These are phyloP conservation scores for Callaeas wilsoni DNA, from an alignment of 2,113 vertebrate genomes.

Conservation along the genomic window DNA sequence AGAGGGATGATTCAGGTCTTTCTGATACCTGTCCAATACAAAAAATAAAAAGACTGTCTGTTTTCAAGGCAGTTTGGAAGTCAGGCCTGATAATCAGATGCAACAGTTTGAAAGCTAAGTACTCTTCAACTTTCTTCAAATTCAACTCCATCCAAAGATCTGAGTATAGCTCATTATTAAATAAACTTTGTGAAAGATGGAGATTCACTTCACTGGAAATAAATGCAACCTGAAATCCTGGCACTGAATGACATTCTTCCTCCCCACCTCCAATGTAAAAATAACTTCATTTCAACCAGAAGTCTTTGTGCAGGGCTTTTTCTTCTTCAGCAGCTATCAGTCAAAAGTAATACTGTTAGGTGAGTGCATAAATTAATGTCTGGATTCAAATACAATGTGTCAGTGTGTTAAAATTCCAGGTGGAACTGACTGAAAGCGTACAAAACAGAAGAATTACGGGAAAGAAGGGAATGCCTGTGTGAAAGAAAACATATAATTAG, in stretches of 20 bases:
- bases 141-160: not conserved
- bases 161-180: not conserved
- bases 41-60: not conserved
- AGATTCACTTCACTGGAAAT: not conserved
- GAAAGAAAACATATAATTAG: not conserved
- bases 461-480: not conserved
- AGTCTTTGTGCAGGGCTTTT: not conserved
- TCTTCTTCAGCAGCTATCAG: not conserved
- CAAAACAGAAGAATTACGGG: not conserved
- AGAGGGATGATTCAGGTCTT: slow-evolving; percentile 11
- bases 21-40: slow-evolving; percentile 29
- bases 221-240: not conserved
- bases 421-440: not conserved
- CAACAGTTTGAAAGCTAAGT: not conserved
- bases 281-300: not conserved
- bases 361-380: not conserved
- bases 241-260: not conserved
- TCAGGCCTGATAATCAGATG: not conserved
- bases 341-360: not conserved
- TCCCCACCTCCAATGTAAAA: not conserved
- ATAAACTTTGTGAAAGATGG: not conserved
- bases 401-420: not conserved
- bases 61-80: not conserved
- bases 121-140: not conserved
- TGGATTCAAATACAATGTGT: not conserved